Percentiles rank a stretch among this genome's conserved stretches.
Evolutionary conservation across 1,140 invertebrate species (phyloP).

Genomic region (Saccostrea glomerata): DNA sequence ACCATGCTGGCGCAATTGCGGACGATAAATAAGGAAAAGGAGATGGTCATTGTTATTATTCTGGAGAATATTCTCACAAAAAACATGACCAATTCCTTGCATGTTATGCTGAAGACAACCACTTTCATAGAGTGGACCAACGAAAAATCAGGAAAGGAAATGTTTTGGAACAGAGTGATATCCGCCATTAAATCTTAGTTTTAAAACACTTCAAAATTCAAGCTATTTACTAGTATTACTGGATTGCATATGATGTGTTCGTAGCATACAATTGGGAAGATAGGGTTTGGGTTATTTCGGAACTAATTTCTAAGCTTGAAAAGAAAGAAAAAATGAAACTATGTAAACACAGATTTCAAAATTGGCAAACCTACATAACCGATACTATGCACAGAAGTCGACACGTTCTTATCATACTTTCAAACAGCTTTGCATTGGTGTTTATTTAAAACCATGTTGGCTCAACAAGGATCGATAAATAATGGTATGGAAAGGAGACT

Average conservation of each 20-base stretch:
- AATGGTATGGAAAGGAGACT: not conserved
- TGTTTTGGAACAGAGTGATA: conserved; percentile 31
- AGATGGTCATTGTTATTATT: conserved; percentile 12
- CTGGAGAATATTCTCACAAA: conserved; percentile 5
- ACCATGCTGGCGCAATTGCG: not conserved
- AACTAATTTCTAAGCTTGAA: not conserved
- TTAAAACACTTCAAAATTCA: no score
- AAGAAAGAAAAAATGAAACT: not conserved
- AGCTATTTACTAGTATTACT: no score
- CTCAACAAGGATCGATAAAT: not conserved
- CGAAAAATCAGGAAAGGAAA: not conserved
- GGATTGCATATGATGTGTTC: not conserved
- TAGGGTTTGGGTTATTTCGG: not conserved
- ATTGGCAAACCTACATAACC: not conserved
- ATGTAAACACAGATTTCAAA: not conserved
- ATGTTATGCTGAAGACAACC: not conserved
- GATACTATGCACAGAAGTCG: not conserved
- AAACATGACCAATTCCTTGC: conserved; percentile 36
- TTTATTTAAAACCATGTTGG: not conserved
- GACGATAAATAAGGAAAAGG: not conserved
- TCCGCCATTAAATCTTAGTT: not conserved
- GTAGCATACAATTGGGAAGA: not conserved
- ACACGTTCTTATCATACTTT: not conserved
- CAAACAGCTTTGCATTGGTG: not conserved
- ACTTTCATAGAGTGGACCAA: conserved; percentile 14